phyloP scores from a whole-genome alignment of 2,888 invertebrate species.

The Linnaemya vulpina region DNA sequence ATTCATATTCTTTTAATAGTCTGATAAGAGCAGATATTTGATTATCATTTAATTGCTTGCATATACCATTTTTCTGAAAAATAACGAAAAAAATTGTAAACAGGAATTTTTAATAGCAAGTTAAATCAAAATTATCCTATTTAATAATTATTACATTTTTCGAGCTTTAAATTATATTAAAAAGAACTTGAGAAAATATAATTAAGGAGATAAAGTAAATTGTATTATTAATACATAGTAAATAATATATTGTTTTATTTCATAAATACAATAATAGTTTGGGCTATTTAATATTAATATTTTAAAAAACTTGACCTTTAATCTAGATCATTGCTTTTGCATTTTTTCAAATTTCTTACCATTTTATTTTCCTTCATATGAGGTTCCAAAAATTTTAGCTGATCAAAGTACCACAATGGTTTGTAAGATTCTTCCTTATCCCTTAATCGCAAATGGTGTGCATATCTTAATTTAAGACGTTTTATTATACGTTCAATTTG shows the following conservation, averaged over 20 bases:
- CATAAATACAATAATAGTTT: no score
- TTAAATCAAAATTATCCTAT: neutral
- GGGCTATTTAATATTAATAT: no score
- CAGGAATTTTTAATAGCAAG: neutral
- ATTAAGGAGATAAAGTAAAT: no score
- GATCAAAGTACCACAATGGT: slow-evolving; percentile 77
- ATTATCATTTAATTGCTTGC: slow-evolving; percentile 44
- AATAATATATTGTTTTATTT: no score
- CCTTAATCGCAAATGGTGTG: slow-evolving; percentile 36
- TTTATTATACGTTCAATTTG: slow-evolving; percentile 63
- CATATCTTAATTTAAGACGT: slow-evolving; percentile 57
- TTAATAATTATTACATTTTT: no score
- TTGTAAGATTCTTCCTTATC: slow-evolving; percentile 36
- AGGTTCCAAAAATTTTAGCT: slow-evolving; percentile 75
- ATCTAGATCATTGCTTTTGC: no score
- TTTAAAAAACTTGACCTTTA: no score
- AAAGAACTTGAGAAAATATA: no score
- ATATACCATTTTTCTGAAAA: slow-evolving; percentile 43
- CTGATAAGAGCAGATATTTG: slow-evolving; percentile 46
- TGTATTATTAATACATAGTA: no score
- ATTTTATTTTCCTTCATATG: slow-evolving; percentile 40
- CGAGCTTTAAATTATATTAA: no score
- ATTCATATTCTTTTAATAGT: slow-evolving; percentile 61
- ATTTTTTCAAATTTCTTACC: slow-evolving; percentile 31
- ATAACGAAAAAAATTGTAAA: slow-evolving; percentile 1